Evolutionary conservation across 23 tunicate species (phyloP), one percentile per base, ranked within the genome.

Genomic region (Oikopleura dioica): DNA sequence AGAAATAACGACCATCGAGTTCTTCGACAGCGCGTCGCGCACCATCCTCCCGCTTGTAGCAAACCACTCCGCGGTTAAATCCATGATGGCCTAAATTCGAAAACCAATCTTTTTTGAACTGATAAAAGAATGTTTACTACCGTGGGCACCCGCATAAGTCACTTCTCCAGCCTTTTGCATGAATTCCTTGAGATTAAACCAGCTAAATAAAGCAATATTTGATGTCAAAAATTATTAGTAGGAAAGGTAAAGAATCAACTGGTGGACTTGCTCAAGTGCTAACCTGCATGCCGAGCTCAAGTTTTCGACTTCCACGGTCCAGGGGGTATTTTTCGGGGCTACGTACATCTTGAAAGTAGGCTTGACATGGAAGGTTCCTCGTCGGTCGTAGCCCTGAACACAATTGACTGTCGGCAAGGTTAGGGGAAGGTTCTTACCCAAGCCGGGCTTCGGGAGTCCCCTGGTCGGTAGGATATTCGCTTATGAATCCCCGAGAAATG

Each of bases 111-210:
- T n/a, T n/a, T n/a, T n/a, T n/a, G n/a, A n/a, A n/a, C n/a, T n/a
- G n/a, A n/a, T n/a, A n/a, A n/a, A n/a, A n/a, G n/a, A n/a, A n/a
- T n/a, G n/a, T n/a, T n/a, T n/a, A n/a, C n/a, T n/a, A n/a, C n/a
- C 72, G 26, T 63, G 72, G 16, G 72, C 72, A 2, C 26, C 72
- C 26, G 30, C 72, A 28, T 63, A 63, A 16, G 72, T 63, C 2
- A 63, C 33, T 4, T 63, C 72, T 23, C 72, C 72, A 63, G 33
- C 72, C 2, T 28, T 24, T 63, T 31, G 72, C 72, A 63, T 63
- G 33, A 63, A 63, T 12, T 63, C 72, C 33, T 63, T 63, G 4
- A 63, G 26, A 63, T 63, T 31, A 12, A 12, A 31, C 72, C 72
- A 63, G 33, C 72, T 63, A 63, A 63, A 63, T 12, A 63, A 44